Evolutionary conservation across 1,140 invertebrate species (phyloP).

Genomic region (Drosophila virilis): DNA sequence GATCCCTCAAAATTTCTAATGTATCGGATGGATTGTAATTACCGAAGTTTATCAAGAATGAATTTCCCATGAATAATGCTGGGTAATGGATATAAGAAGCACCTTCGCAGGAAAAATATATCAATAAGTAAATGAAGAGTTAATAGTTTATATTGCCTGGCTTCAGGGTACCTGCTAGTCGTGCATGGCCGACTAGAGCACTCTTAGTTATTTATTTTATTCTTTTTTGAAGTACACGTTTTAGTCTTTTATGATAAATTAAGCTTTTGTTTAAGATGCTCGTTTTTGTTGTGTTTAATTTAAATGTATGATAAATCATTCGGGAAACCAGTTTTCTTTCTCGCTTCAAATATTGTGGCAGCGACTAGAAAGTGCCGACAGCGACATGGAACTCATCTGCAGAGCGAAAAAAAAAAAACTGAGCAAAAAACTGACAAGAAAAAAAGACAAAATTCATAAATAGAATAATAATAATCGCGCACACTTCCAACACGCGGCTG

Average conservation of each 20-base stretch:
- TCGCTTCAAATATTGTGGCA: conserved; percentile 44
- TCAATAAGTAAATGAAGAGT: no score
- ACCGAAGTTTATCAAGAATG: no score
- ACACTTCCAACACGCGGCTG: conserved; percentile 72
- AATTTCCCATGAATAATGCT: no score
- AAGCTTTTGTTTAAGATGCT: conserved; percentile 67
- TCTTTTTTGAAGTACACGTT: conserved; percentile 71
- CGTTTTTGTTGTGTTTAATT: conserved; percentile 70
- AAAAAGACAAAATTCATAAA: conserved; percentile 44
- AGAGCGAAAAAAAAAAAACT: conserved; percentile 26
- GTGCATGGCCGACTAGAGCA: no score
- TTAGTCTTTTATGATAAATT: conserved; percentile 81
- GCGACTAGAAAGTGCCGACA: conserved; percentile 77
- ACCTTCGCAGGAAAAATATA: no score
- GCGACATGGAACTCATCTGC: conserved; percentile 60
- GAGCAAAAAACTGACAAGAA: conserved; percentile 14
- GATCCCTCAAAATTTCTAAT: no score
- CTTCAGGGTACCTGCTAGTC: no score
- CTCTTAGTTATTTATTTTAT: conserved; percentile 2
- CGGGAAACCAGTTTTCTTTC: conserved; percentile 69
- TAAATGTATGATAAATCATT: conserved; percentile 83
- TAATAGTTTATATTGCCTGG: no score
- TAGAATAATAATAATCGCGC: conserved; percentile 55
- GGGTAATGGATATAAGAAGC: no score
- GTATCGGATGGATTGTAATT: no score